Percentiles rank a stretch among this genome's conserved stretches.
Evolutionary conservation across 2,888 invertebrate species (phyloP).

Genomic region (Ormyrus nitidulus): DNA sequence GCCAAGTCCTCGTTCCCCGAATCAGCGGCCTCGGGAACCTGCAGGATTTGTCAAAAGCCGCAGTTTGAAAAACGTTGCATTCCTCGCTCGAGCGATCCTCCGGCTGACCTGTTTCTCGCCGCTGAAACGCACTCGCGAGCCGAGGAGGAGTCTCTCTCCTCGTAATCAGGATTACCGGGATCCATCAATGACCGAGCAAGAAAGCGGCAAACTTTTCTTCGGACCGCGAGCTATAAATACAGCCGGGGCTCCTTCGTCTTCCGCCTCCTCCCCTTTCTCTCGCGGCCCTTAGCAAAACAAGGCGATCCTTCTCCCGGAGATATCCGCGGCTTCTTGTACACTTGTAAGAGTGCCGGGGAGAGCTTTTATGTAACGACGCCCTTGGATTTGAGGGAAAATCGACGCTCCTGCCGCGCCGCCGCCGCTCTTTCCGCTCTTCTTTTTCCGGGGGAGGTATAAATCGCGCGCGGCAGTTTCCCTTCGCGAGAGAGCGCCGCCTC

Average conservation of each 20-base stretch:
- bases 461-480: slow-evolving; percentile 12
- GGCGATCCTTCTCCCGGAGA: slow-evolving; percentile 28
- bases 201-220: slow-evolving; percentile 29
- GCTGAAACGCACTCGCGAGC: too few species aligned
- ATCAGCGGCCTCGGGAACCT: too few species aligned
- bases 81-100: too few species aligned
- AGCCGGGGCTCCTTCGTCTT: slow-evolving; percentile 5
- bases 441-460: slow-evolving; percentile 10
- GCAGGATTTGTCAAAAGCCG: too few species aligned
- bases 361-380: slow-evolving; percentile 32
- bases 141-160: background rate
- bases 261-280: background rate
- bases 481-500: background rate
- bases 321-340: background rate
- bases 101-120: too few species aligned
- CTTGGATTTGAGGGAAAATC: slow-evolving; percentile 35
- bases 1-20: too few species aligned
- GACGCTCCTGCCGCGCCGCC: background rate
- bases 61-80: too few species aligned
- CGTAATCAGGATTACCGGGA: slow-evolving; percentile 42
- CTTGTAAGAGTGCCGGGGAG: slow-evolving; percentile 1
- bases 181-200: slow-evolving; percentile 39
- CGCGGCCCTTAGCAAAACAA: slow-evolving; percentile 29
- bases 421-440: background rate
- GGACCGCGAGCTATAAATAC: slow-evolving; percentile 37